A percentile compares a stretch with the other conserved stretches of the same genome.
These are phyloP conservation scores for Cygnus olor DNA, from an alignment of 2,797 vertebrate genomes.

Conservation along the genomic window DNA sequence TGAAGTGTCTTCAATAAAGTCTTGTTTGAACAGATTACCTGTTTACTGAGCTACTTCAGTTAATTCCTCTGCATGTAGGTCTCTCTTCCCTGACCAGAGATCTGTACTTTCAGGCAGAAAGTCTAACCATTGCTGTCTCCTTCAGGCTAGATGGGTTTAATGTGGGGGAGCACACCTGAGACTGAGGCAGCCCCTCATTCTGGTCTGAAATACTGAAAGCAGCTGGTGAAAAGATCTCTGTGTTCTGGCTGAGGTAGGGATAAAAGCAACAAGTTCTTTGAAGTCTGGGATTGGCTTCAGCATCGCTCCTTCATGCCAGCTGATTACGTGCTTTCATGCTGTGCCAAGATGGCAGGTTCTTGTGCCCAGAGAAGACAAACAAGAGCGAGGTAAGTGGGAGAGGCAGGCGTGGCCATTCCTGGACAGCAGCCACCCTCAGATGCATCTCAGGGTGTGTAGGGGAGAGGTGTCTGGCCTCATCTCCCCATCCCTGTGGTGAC, in stretches of 20 bases:
- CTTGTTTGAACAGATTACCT: conserved; percentile 7
- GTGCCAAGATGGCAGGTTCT: background rate
- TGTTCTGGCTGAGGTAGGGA: conserved; percentile 19
- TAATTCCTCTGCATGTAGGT: background rate
- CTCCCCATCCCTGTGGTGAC: rapidly evolving
- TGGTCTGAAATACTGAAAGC: background rate
- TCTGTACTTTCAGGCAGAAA: background rate
- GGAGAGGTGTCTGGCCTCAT: background rate
- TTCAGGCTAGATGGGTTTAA: background rate
- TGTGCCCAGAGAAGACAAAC: background rate
- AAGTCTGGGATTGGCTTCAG: conserved; percentile 28
- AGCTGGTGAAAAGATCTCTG: conserved; percentile 7
- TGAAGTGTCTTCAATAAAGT: conserved; percentile 58
- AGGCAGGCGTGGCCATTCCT: conserved; percentile 5
- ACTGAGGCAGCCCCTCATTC: background rate
- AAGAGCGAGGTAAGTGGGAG: background rate
- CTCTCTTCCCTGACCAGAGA: background rate
- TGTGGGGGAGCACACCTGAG: background rate
- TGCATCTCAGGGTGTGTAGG: background rate
- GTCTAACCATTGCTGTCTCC: background rate
- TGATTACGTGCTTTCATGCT: conserved; percentile 33
- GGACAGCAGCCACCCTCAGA: background rate
- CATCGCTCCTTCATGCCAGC: background rate
- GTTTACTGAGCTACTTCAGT: background rate
- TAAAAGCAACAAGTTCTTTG: conserved; percentile 31